Percentiles rank a stretch among this genome's conserved stretches.
Conservation (phyloP, 1,140 invertebrate species). For the Laupala kohalensis region DNA sequence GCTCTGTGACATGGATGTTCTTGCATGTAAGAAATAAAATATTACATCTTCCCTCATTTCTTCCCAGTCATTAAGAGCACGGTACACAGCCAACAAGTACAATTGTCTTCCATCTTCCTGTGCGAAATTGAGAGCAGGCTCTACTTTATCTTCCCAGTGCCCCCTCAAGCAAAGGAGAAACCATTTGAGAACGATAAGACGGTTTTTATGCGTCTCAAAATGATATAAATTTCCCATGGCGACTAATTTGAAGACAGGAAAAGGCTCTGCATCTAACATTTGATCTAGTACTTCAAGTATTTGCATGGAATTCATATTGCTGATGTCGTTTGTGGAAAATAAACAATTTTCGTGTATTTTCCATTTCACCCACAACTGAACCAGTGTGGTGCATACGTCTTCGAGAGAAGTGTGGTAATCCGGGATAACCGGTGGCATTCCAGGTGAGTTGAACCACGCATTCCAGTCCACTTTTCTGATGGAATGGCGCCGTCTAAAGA, state of each 20-base stretch:
- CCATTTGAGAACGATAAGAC: neutral
- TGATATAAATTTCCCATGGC: neutral
- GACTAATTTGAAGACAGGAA: neutral
- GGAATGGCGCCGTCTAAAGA: neutral
- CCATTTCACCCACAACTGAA: neutral
- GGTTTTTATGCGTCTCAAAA: neutral
- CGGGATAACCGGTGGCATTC: neutral
- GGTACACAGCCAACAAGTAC: neutral
- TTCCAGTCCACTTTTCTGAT: neutral
- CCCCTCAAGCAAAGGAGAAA: neutral
- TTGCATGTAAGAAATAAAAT: neutral
- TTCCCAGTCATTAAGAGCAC: neutral
- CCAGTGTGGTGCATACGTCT: neutral
- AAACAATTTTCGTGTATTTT: neutral
- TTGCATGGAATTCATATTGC: neutral
- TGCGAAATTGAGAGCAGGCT: neutral
- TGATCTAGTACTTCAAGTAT: neutral
- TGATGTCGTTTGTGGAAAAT: neutral
- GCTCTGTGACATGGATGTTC: neutral
- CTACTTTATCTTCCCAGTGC: neutral
- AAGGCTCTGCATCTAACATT: neutral
- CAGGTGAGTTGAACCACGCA: neutral
- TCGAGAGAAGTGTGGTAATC: neutral
- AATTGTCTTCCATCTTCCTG: neutral
- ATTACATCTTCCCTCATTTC: neutral